Evolutionary conservation across 2,888 invertebrate genomes (phyloP), one percentile per base, ranked within the genome.

Genomic region (Cepaea hortensis): DNA sequence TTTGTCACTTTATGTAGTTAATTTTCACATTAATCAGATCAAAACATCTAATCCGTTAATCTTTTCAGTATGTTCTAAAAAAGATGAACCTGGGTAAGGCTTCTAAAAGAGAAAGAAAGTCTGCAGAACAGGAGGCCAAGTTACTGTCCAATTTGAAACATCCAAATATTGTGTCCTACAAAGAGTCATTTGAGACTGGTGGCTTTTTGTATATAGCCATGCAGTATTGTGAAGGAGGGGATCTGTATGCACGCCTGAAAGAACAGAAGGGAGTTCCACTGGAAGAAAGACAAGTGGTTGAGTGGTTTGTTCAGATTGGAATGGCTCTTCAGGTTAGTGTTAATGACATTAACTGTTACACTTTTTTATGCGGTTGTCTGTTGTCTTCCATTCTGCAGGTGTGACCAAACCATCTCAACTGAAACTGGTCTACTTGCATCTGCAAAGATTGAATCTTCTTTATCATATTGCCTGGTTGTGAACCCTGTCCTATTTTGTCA

Each of bases 271-370:
- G 94, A 4, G 88, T 89, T 3, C 90, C 92, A 5, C 91, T 95
- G 76, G 94, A 94, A 72, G 95, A 95, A 88, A 91, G 93, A 84
- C 94, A 95, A 85, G 92, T 95, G 65, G 94, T 95, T 9, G 95
- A 95, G 89, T 95, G 95, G 95, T 95, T 95, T 92, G 94, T 95
- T 68, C 95, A 95, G 90, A 95, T 95, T 62, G 93, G 95, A 62
- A 95, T 95, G 94, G 95, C 95, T n/a, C 89, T 95, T 75, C 95
- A 95, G 94, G 95, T 95, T 88, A 86, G 85, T 79, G 18, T 79
- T 13, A 3, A 6, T 46, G 61, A 62, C 62, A 35, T 61, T 23
- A 2, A 61, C 23, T 18, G n/a, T 20, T n/a, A 68, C n/a, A 35
- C 18, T 9, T 15, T 65, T 15, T 65, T 65, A 55, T 55, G 55